These are phyloP conservation scores for Spheniscus humboldti DNA, from an alignment of 2,797 vertebrate species.

Conservation along the genomic window DNA sequence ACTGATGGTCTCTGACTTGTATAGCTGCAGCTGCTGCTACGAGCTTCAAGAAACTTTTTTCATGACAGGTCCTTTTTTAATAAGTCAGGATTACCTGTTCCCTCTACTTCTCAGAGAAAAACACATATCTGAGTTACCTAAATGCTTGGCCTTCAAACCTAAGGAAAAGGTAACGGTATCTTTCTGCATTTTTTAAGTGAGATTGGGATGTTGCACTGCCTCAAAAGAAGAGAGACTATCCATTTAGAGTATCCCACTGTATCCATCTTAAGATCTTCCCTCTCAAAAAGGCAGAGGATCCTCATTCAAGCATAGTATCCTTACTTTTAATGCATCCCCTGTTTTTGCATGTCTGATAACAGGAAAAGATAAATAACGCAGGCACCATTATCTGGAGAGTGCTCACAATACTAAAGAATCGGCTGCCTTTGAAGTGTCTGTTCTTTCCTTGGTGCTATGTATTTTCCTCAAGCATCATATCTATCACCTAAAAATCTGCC, in stretches of 20 bases:
- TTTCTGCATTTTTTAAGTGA: neutral
- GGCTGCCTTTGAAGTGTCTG: neutral
- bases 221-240: neutral
- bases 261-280: neutral
- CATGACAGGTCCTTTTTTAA: neutral
- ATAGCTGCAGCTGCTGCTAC: neutral
- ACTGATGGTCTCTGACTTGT: neutral
- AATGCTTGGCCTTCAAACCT: neutral
- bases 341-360: neutral
- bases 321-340: neutral
- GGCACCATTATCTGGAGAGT: neutral
- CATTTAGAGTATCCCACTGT: neutral
- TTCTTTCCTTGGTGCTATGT: neutral
- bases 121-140: neutral
- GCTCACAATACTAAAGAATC: neutral
- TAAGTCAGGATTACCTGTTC: neutral
- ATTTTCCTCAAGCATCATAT: neutral
- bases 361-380: neutral
- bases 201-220: neutral
- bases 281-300: neutral
- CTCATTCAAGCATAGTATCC: neutral
- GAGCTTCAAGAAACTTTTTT: neutral
- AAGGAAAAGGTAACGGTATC: neutral
- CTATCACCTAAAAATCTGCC: neutral
- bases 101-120: neutral